A percentile compares a stretch with the other conserved stretches of the same genome.
phyloP scores from a whole-genome alignment of 2,888 invertebrate genomes.

The Pammene aurita region DNA sequence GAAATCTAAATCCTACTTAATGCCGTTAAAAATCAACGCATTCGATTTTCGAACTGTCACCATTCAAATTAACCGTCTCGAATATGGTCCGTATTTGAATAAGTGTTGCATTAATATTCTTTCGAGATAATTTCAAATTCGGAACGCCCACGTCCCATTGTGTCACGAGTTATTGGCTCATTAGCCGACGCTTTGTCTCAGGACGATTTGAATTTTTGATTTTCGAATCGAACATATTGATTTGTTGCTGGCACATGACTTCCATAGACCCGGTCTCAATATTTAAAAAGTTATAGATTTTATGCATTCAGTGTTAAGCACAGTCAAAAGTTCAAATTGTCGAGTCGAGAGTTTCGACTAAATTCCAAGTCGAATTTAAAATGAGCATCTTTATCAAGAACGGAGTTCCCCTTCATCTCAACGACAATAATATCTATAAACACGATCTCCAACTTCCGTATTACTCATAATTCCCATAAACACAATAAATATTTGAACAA shows the following conservation, averaged over 20 bases:
- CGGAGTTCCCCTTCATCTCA: conserved; percentile 51
- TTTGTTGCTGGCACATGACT: conserved; percentile 53
- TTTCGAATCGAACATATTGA: conserved; percentile 77
- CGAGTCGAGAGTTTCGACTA: neutral
- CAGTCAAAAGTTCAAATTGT: neutral
- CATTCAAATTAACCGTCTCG: conserved; percentile 75
- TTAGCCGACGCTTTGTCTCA: conserved; percentile 75
- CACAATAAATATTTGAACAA: conserved; percentile 71
- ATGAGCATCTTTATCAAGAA: conserved; percentile 13
- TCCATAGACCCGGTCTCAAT: conserved; percentile 4
- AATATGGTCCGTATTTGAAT: conserved; percentile 82
- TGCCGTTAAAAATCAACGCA: conserved; percentile 24
- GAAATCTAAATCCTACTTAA: conserved; percentile 6
- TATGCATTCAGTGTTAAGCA: neutral
- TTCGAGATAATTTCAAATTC: conserved; percentile 80
- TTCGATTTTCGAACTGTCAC: conserved; percentile 54
- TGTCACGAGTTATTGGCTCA: conserved; percentile 82
- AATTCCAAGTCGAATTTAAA: conserved; percentile 7
- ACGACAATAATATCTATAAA: conserved; percentile 54
- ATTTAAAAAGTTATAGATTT: neutral
- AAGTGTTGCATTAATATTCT: conserved; percentile 83
- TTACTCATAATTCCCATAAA: conserved; percentile 60
- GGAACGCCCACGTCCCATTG: conserved; percentile 80
- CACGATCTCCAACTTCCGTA: conserved; percentile 62
- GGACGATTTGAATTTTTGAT: conserved; percentile 79